A percentile compares a stretch with the other conserved stretches of the same genome.
Conservation (phyloP, 1,140 invertebrate species). For the Eriocheir sinensis region DNA sequence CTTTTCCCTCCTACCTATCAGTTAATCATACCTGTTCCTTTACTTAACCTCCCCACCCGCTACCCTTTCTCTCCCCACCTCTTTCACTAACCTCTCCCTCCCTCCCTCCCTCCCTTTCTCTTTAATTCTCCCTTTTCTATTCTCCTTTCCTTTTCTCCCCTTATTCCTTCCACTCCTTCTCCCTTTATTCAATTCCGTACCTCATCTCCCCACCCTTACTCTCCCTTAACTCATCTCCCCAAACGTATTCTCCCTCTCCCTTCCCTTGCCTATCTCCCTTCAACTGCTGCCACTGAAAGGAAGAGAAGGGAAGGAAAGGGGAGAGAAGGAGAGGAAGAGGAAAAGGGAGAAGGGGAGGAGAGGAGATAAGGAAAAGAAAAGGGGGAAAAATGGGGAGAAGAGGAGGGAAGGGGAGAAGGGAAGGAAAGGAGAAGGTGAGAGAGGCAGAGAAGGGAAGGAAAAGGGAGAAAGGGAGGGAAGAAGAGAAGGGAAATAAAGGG, state of each 20-base stretch:
- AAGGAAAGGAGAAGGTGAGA: background rate
- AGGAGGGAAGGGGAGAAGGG: background rate
- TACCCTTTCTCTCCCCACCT: too few species aligned
- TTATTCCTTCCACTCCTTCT: too few species aligned
- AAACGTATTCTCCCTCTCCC: too few species aligned
- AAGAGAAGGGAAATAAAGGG: too few species aligned
- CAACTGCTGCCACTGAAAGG: background rate
- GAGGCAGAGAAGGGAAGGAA: background rate
- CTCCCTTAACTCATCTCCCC: too few species aligned
- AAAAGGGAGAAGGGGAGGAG: background rate
- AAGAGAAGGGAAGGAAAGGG: background rate
- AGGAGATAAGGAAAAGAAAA: background rate
- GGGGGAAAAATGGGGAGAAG: background rate
- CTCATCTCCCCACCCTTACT: background rate
- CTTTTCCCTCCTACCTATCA: too few species aligned
- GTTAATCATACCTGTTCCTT: too few species aligned
- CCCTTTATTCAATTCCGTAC: too few species aligned
- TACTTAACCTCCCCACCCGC: too few species aligned
- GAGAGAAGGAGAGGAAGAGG: background rate
- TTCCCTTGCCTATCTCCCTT: background rate
- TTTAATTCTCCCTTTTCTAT: background rate
- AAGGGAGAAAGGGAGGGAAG: background rate
- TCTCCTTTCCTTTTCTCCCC: background rate
- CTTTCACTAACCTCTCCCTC: too few species aligned
- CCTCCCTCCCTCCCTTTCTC: background rate